Evolutionary conservation across 2,113 vertebrate species (phyloP).

Genomic region (Cygnus atratus): DNA sequence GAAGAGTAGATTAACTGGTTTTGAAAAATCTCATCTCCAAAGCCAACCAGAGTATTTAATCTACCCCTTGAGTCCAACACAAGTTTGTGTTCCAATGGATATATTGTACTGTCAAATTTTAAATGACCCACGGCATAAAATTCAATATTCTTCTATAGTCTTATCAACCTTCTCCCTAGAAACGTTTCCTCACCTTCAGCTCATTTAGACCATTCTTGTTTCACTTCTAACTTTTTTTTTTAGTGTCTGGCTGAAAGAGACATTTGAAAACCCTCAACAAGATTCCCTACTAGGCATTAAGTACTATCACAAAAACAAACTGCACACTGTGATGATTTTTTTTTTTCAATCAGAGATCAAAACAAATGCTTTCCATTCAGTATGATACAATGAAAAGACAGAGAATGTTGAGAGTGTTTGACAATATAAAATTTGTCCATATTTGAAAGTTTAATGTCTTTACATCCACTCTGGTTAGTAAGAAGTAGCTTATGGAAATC

Average conservation of each 20-base stretch:
- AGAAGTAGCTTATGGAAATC: neutral
- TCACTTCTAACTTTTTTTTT: neutral
- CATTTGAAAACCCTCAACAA: neutral
- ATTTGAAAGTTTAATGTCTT: slow-evolving; percentile 75
- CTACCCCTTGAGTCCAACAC: neutral
- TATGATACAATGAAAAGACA: neutral
- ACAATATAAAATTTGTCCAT: slow-evolving; percentile 69
- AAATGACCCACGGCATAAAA: neutral
- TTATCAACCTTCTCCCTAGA: neutral
- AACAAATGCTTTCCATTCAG: slow-evolving; percentile 24
- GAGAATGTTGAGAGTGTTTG: neutral
- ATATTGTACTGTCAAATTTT: neutral
- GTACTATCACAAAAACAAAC: neutral
- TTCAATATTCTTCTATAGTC: neutral
- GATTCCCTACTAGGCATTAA: neutral
- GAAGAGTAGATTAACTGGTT: neutral
- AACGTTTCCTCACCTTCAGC: neutral
- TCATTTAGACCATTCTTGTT: neutral
- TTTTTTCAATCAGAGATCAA: neutral
- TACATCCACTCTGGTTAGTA: slow-evolving; percentile 74
- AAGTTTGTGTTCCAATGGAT: neutral
- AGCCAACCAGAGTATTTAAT: neutral
- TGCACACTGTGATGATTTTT: neutral
- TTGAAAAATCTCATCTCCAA: neutral
- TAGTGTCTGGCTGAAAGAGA: neutral